Base-by-base conservation (phyloP, 2,113 vertebrate genomes). In the Podarcis cretensis region DNA sequence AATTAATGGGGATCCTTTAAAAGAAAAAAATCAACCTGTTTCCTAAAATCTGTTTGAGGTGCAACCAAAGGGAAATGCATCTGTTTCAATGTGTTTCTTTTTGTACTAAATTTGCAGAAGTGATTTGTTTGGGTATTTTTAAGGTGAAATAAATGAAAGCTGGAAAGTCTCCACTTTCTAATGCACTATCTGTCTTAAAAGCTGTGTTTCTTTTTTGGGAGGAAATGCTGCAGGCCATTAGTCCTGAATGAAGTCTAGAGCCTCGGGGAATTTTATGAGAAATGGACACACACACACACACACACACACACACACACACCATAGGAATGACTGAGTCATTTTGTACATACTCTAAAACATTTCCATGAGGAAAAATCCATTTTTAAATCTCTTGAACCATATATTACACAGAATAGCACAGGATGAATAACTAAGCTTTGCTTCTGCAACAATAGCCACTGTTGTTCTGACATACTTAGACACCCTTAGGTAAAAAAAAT, bases 111-210 rank as follows among this genome's bases (percentile, higher is more conserved):
- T 81, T 71, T 82, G 2, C 74, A 6, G 35, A 84, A 89, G 68
- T 43, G 84, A 14, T 37, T 80, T 90, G 6, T 65, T 48, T 43
- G 21, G 16, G 25, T 89, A 13, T 3, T 87, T 68, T 65, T 77
- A 75, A 92, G 37, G 75, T 30, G 86, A 89, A 94, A 88, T 16
- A 86, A 89, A 78, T 37, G 6, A 68, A 91, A 76, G 5, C 89
- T 48, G 21, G 23, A 83, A 83, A 12, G 0, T 84, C 8, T 88
- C 87, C 83, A 54, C 83, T 91, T 94, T 93, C 68, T 63, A 86
- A 1, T 80, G 71, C 3, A 1, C 69, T 91, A 7, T 89, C 93
- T 71, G 77, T 91, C 91, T 92, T 87, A 40, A 91, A 86, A 92
- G 35, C 76, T 74, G 40, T 40, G 91, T 92, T 54, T 94, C 82